These are phyloP conservation scores for Phalacrocorax pelagicus DNA, from an alignment of 2,113 vertebrate species.

Conservation along the genomic window DNA sequence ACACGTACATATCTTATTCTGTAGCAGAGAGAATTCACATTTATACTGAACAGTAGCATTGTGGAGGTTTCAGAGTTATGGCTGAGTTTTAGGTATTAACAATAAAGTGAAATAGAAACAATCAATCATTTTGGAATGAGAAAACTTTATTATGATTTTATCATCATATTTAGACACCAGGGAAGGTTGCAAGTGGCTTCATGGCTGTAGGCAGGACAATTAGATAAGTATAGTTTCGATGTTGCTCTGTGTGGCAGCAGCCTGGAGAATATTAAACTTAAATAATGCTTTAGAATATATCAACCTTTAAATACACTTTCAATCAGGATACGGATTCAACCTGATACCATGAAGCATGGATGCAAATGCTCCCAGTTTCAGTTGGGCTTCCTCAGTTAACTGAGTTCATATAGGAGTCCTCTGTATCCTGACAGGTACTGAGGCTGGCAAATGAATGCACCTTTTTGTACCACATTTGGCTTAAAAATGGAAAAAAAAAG, in stretches of 20 bases:
- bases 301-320: not conserved
- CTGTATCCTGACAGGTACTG: not conserved
- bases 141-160: not conserved
- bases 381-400: not conserved
- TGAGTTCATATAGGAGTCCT: not conserved
- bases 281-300: not conserved
- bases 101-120: not conserved
- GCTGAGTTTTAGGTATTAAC: not conserved
- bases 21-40: not conserved
- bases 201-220: not conserved
- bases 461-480: conserved; percentile 10
- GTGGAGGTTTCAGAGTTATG: not conserved
- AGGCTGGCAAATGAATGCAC: not conserved
- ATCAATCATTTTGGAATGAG: not conserved
- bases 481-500: not conserved
- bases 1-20: not conserved
- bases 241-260: not conserved
- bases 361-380: not conserved
- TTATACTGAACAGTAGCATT: not conserved
- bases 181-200: not conserved
- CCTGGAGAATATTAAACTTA: not conserved
- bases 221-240: not conserved
- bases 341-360: not conserved
- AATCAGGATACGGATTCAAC: not conserved
- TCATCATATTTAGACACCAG: not conserved